Conservation (phyloP, 2,888 invertebrate species). For the Galerucella calmariensis region DNA sequence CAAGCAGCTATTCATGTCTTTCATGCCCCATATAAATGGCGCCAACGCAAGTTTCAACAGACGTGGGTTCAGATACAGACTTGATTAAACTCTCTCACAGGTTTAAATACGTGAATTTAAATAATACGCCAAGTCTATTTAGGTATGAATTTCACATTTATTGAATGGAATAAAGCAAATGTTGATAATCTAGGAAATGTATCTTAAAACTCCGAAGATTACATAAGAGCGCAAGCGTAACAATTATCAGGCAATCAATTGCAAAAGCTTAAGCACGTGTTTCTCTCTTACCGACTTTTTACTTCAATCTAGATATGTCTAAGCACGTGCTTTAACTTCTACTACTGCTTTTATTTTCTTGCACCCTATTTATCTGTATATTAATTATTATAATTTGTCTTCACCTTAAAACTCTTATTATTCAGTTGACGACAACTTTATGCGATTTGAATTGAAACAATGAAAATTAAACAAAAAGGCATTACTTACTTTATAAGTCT, state of each 20-base stretch:
- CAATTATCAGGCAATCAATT: too few relatives aligned
- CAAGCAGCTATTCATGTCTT: slow-evolving; percentile 33
- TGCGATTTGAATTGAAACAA: too few relatives aligned
- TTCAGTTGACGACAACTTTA: too few relatives aligned
- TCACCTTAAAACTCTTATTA: too few relatives aligned
- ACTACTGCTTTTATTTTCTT: too few relatives aligned
- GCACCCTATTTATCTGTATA: too few relatives aligned
- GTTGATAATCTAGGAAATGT: neutral
- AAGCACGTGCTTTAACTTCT: too few relatives aligned
- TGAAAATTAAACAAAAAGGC: neutral
- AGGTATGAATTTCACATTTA: neutral
- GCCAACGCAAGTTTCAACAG: slow-evolving; percentile 39
- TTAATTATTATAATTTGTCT: too few relatives aligned
- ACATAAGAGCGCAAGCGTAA: neutral
- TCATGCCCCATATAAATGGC: slow-evolving; percentile 39
- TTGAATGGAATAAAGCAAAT: neutral
- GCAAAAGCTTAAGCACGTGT: too few relatives aligned
- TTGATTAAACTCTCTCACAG: slow-evolving; percentile 21
- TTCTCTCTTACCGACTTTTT: too few relatives aligned
- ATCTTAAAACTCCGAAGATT: neutral
- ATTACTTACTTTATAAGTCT: neutral
- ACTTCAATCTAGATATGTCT: too few relatives aligned
- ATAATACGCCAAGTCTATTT: neutral
- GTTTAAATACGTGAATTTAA: slow-evolving; percentile 11
- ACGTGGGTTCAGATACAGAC: slow-evolving; percentile 34